Evolutionary conservation across 2,888 invertebrate genomes (phyloP), one percentile per base, ranked within the genome.

Genomic region (Hyposoter dolosus): DNA sequence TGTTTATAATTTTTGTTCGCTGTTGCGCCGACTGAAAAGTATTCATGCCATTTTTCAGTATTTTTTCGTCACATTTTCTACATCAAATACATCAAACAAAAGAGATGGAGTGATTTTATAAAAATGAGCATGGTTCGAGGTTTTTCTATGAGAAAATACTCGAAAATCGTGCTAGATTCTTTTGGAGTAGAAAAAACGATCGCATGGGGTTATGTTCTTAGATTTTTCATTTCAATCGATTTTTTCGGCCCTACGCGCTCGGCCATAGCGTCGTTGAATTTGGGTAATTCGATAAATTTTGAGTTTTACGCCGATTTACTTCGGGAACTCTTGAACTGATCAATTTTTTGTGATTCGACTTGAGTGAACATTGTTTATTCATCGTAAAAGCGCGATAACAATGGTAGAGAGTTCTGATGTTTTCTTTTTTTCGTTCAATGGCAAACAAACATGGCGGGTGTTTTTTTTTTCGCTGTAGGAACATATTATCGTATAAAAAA

Each of bases 21-120:
- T 35, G 85, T 40, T 50, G 47, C 80, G 80, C 77, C 19, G 80
- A 83, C 83, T 80, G 80, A 86, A 83, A 86, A 66, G 78, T 80
- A 50, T 83, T 77, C 79, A 82, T 85, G 85, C 75, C 69, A 82
- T 79, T 79, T 77, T 77, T 77, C 40, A 47, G 56, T 69, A 45
- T 50, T 68, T 68, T 56, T 60, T 60, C 15, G 28, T 28, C 1
- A 60, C 23, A 60, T 28, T 60, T 15, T 60, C 60, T 28, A 28
- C 15, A 15, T 28, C 5, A 4, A 28, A 60, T 60, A 60, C 28
- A 60, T 28, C 15, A 15, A 60, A 60, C 60, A 28, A 56, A 56
- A 23, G 23, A 28, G 28, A 60, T 28, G 60, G 28, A 28, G 4
- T 6, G 28, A 60, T 28, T 60, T 15, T 28, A 60, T 60, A 15